Evolutionary conservation across 1,140 invertebrate species (phyloP), one percentile per base, ranked within the genome.

Genomic region (Anagrus nilaparvatae): DNA sequence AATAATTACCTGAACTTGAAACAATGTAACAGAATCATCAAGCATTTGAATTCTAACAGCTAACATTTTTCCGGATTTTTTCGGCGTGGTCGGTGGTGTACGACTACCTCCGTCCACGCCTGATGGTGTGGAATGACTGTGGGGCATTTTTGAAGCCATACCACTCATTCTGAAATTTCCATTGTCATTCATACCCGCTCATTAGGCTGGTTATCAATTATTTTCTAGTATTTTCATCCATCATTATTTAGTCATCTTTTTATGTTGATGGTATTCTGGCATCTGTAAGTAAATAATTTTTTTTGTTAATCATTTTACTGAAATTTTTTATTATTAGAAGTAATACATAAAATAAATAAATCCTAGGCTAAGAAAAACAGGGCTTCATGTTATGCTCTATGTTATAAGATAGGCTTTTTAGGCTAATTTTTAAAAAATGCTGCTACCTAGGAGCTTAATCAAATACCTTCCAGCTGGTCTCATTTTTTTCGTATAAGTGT

Each of bases 31-130:
- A 18, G 81, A 79, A 65, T 89, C 87, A 55, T 90, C 86, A 42
- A 90, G 70, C 86, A 89, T 90, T 65, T 87, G 84, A 28, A 90
- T 82, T 50, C 84, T 70, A 32, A 90, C 81, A 12, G 84, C 84
- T 30, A 90, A 70, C 79, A 89, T 88, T 68, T 90, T 90, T 50
- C 85, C 84, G 51, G 81, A 80, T 57, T 84, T 84, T 21, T 70
- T 60, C n/a, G 82, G 81, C 40, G 81, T 83, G 39, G 81, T 72
- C 20, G 81, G 79, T 30, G 82, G 81, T 48, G 79, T 79, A 40
- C 77, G 67, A 52, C 65, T 69, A 40, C 74, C 75, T 47, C 81
- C 81, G 62, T 86, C 82, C 51, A 86, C 84, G 27, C 84, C 83
- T 24, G 81, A 81, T 40, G 83, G 84, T 50, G 83, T 85, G 48